These are phyloP conservation scores for Lepus townsendii DNA, from an alignment of 2,797 vertebrate species.

Conservation along the genomic window DNA sequence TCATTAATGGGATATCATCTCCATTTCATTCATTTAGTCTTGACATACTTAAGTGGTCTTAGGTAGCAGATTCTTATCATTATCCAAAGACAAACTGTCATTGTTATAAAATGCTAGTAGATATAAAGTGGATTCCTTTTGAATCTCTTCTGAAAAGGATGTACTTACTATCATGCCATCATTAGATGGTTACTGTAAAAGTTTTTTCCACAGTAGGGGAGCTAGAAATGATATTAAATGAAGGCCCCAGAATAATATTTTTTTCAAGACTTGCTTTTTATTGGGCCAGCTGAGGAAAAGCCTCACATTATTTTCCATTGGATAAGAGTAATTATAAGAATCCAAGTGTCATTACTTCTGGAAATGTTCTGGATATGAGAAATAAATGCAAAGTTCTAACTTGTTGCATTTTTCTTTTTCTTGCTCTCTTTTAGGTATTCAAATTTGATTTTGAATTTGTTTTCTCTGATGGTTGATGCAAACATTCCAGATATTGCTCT, in stretches of 20 bases:
- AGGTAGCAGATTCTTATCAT: not conserved
- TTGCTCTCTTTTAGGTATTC: conserved; percentile 93
- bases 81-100: not conserved
- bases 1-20: not conserved
- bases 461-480: conserved; percentile 99
- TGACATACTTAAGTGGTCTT: not conserved
- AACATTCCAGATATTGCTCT: conserved; percentile 99
- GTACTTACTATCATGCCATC: not conserved
- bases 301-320: not conserved
- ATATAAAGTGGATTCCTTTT: not conserved
- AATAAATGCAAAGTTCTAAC: conserved; percentile 33
- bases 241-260: not conserved
- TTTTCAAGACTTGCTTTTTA: not conserved
- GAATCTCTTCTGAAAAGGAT: not conserved
- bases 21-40: not conserved
- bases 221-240: not conserved
- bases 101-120: not conserved
- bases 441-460: conserved; percentile 98
- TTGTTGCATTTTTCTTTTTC: not conserved
- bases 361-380: not conserved
- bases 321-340: not conserved
- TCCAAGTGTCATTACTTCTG: not conserved
- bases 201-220: not conserved
- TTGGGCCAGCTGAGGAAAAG: not conserved
- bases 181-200: conserved; percentile 2